Conservation (phyloP, 2,113 vertebrate genomes). For the Petrocephalus zakoni region DNA sequence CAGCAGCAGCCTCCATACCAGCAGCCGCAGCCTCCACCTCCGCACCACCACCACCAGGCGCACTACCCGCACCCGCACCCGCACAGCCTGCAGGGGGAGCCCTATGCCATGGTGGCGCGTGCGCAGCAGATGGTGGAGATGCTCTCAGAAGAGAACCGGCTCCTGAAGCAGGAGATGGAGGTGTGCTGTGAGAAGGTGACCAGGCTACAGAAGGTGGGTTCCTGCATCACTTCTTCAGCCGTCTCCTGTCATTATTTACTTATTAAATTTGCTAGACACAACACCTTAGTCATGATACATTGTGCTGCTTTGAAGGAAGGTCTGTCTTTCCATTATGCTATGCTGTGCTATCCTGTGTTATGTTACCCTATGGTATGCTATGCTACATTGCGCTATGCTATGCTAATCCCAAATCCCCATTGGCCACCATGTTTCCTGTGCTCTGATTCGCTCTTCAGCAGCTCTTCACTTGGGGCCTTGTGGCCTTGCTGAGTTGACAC, state of each 20-base stretch:
- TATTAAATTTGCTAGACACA: neutral
- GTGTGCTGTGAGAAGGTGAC: slow-evolving; percentile 87
- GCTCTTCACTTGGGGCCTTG: neutral
- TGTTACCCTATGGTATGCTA: too few species aligned
- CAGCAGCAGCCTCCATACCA: slow-evolving; percentile 63
- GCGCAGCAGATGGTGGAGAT: slow-evolving; percentile 93
- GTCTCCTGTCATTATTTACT: neutral
- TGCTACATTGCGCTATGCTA: neutral
- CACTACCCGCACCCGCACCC: slow-evolving; percentile 59
- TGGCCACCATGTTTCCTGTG: neutral
- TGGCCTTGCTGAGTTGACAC: neutral
- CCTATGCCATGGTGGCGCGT: slow-evolving; percentile 80
- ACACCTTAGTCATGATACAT: neutral
- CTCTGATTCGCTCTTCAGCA: neutral
- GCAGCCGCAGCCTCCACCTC: slow-evolving; percentile 58
- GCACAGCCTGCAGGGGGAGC: slow-evolving; percentile 75
- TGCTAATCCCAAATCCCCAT: neutral
- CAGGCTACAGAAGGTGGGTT: slow-evolving; percentile 83
- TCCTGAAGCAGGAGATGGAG: slow-evolving; percentile 86
- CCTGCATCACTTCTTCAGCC: neutral
- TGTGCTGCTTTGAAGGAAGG: neutral
- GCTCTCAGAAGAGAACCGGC: slow-evolving; percentile 84
- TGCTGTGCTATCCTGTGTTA: neutral
- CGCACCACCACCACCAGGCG: slow-evolving; percentile 4
- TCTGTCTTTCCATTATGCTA: neutral